A percentile compares a stretch with the other conserved stretches of the same genome.
These are phyloP conservation scores for Nephotettix cincticeps DNA, from an alignment of 1,140 invertebrate genomes.

Conservation along the genomic window DNA sequence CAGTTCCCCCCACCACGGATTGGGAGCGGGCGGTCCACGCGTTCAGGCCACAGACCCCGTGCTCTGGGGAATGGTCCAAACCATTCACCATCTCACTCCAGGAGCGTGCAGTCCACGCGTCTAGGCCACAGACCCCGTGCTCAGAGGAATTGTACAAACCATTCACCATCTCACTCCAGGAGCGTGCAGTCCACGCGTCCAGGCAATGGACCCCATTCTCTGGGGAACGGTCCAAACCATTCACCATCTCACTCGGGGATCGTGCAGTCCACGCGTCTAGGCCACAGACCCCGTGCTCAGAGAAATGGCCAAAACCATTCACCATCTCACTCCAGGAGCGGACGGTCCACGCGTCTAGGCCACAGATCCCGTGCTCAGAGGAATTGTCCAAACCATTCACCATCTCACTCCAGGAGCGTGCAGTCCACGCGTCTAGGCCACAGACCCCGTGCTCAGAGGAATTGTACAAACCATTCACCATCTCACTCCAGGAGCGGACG, in stretches of 20 bases:
- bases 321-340: too few relatives aligned
- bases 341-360: not conserved
- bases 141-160: not conserved
- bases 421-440: too few relatives aligned
- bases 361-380: too few relatives aligned
- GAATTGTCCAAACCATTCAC: not conserved
- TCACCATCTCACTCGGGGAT: not conserved
- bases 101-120: not conserved
- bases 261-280: not conserved
- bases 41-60: not conserved
- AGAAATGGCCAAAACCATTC: too few relatives aligned
- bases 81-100: not conserved
- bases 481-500: too few relatives aligned
- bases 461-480: too few relatives aligned
- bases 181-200: not conserved
- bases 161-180: too few relatives aligned
- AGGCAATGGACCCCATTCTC: too few relatives aligned
- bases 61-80: too few relatives aligned
- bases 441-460: not conserved
- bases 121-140: not conserved
- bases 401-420: not conserved
- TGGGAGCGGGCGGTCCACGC: not conserved
- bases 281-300: too few relatives aligned
- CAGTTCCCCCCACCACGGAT: not conserved
- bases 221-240: too few relatives aligned